Evolutionary conservation across 2,797 vertebrate species (phyloP), one percentile per base, ranked within the genome.

Genomic region (Jordanella pulchra): DNA sequence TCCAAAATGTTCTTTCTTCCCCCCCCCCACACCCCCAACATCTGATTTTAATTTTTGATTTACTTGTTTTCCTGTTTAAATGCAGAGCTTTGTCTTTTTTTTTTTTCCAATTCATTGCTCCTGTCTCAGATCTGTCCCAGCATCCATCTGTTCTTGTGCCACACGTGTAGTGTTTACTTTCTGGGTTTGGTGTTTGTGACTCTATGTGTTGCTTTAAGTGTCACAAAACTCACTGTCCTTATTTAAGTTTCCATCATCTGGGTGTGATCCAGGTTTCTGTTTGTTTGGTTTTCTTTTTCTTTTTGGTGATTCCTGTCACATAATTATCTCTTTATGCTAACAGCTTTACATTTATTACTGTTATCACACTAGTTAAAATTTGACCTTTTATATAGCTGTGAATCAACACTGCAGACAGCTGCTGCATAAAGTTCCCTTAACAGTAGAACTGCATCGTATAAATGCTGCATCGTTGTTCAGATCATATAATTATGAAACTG

Each of bases 141-240:
- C 60, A 30, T 50, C 75, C 2, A 27, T 85, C 65, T 79, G 45
- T 79, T 73, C 67, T 83, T 76, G 63, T 69, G 51, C 73, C 13
- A 7, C 60, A 35, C 73, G 44, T 84, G 68, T 69, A n/a, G 63
- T 80, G 85, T 93, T 90, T 79, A 76, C 78, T 81, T 88, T 86
- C 45, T 84, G 86, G 82, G 83, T 90, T 88, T 86, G 74, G 77
- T 74, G 6, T 88, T 81, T 54, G 71, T 61, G 23, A 35, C 30
- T 51, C 23, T 71, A 25, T 44, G 45, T 82, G 65, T 79, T 6
- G 58, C 48, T 6, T 65, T 25, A 7, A 39, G 25, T 81, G 73
- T 69, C 64, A 65, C 28, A 76, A 51, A 75, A 32, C 72, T 82
- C 77, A 25, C 70, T 3, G 21, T 74, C 50, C 74, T 55, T 82